phyloP scores from a whole-genome alignment of 2,888 invertebrate species.

The Scaptodrosophila latifasciaeformis region DNA sequence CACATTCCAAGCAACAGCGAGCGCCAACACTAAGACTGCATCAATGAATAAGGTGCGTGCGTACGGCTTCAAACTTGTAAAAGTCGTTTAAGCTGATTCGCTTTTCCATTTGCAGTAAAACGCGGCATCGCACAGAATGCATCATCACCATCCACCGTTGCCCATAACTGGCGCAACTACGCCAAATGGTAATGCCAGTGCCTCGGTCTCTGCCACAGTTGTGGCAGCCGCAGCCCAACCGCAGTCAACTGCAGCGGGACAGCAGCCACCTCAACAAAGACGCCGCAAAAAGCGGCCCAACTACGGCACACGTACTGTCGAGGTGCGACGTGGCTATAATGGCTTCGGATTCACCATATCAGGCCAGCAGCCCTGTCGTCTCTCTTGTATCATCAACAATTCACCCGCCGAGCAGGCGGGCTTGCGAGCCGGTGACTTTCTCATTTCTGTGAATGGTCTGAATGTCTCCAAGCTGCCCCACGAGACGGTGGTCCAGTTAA shows the following conservation, averaged over 20 bases:
- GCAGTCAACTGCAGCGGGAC: neutral
- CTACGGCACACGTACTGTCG: constrained; percentile 80
- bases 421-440: constrained; percentile 91
- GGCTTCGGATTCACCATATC: constrained; percentile 99
- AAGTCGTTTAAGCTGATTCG: constrained; percentile 2
- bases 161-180: constrained; percentile 40
- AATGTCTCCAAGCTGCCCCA: constrained; percentile 94
- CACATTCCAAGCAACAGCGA: constrained; percentile 40
- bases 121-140: too few species aligned
- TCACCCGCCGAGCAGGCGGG: constrained; percentile 95
- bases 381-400: constrained; percentile 92
- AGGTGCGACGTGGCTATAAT: constrained; percentile 88
- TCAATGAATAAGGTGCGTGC: constrained; percentile 59
- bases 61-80: neutral
- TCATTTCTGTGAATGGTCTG: constrained; percentile 92
- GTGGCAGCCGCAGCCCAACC: constrained; percentile 6
- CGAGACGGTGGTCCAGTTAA: constrained; percentile 93
- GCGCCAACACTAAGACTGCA: constrained; percentile 25
- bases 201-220: constrained; percentile 20
- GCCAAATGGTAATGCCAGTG: constrained; percentile 12
- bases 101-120: constrained; percentile 1
- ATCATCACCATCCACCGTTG: constrained; percentile 69
- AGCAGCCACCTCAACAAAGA: constrained; percentile 73
- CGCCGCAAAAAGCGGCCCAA: constrained; percentile 80
- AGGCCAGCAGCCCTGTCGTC: constrained; percentile 95